These are phyloP conservation scores for Mobula hypostoma DNA, from an alignment of 2,113 vertebrate genomes.

Conservation along the genomic window DNA sequence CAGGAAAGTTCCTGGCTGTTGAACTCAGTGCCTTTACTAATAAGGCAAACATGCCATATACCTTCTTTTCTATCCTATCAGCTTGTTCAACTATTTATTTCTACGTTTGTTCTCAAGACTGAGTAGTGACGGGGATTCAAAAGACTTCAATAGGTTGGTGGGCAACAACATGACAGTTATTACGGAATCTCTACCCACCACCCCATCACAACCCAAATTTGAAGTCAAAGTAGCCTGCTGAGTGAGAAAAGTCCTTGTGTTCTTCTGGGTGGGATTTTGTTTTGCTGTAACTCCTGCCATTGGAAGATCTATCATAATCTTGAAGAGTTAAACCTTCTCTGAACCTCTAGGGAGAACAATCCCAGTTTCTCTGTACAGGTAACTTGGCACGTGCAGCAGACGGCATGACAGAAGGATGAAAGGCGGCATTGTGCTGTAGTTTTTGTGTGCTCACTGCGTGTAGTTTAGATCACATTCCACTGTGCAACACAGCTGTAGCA, in stretches of 20 bases:
- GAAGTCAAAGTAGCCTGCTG: too few species aligned
- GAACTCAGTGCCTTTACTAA: too few species aligned
- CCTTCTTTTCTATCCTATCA: too few species aligned
- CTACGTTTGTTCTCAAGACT: too few species aligned
- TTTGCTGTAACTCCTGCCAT: not conserved
- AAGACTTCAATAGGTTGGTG: too few species aligned
- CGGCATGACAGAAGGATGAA: not conserved
- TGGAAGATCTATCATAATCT: not conserved
- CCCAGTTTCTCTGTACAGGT: not conserved
- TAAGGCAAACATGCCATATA: too few species aligned
- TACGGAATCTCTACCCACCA: too few species aligned
- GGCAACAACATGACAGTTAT: too few species aligned
- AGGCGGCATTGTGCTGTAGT: not conserved
- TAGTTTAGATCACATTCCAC: constrained; percentile 37
- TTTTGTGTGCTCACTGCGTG: not conserved
- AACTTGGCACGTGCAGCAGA: not conserved
- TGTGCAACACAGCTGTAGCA: constrained; percentile 41
- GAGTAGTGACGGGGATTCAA: too few species aligned
- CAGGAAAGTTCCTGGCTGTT: too few species aligned
- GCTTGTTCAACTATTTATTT: too few species aligned
- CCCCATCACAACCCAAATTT: too few species aligned
- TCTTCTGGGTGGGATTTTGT: not conserved
- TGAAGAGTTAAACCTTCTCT: not conserved
- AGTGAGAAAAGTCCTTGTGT: not conserved
- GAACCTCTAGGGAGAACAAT: not conserved